These are phyloP conservation scores for Zoanthus gigantus DNA, from an alignment of 92 coral and sea anemone species.

Conservation along the genomic window DNA sequence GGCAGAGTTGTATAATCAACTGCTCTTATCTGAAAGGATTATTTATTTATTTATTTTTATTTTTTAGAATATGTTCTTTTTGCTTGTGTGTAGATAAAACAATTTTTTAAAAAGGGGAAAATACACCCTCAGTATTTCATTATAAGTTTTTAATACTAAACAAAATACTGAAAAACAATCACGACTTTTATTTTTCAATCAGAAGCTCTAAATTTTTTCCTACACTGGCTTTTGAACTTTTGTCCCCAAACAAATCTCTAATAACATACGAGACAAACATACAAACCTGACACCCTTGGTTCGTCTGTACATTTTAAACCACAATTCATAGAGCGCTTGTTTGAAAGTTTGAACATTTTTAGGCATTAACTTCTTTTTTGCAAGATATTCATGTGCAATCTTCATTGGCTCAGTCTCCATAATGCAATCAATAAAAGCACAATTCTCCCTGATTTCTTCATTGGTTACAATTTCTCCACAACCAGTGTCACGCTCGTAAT, in stretches of 20 bases:
- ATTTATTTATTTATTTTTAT: no score
- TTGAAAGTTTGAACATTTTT: conserved; percentile 74
- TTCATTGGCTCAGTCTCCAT: conserved; percentile 94
- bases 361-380: conserved; percentile 69
- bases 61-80: no score
- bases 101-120: no score
- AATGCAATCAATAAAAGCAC: conserved; percentile 86
- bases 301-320: conserved; percentile 93
- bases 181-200: no score
- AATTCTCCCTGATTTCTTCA: conserved; percentile 87
- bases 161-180: no score
- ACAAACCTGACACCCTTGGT: conserved; percentile 82
- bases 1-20: no score
- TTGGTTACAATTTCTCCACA: conserved; percentile 86
- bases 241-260: neutral
- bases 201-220: no score
- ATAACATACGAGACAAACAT: neutral
- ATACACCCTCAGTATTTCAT: no score
- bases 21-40: no score
- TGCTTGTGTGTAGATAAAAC: no score
- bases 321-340: conserved; percentile 73
- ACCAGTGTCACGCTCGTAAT: conserved; percentile 93
- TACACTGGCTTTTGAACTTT: no score
- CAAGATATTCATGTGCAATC: conserved; percentile 85
- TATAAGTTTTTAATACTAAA: no score